phyloP scores from a whole-genome alignment of 2,113 vertebrate species.

The Coptodon bakossiorum region DNA sequence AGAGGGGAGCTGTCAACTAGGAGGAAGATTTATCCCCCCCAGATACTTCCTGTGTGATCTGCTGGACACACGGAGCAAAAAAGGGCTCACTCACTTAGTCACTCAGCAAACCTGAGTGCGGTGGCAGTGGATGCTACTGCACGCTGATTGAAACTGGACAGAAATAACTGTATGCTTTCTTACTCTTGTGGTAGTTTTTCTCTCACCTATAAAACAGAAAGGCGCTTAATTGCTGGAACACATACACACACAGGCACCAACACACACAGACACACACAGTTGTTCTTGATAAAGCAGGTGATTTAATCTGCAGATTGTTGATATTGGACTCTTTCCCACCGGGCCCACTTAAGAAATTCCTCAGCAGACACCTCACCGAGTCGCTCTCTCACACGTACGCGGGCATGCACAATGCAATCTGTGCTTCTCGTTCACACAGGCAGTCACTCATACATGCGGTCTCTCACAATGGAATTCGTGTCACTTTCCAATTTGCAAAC shows the following conservation, averaged over 20 bases:
- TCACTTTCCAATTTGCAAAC: constrained; percentile 46
- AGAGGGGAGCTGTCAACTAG: constrained; percentile 48
- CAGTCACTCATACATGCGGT: not conserved
- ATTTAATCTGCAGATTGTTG: constrained; percentile 52
- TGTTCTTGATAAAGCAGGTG: constrained; percentile 25
- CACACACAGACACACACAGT: not conserved
- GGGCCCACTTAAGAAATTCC: constrained; percentile 52
- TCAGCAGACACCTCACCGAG: constrained; percentile 13
- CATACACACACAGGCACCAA: not conserved
- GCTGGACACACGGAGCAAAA: not conserved
- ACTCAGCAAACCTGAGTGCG: not conserved
- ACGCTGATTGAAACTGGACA: not conserved
- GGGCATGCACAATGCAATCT: not conserved
- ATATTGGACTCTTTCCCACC: constrained; percentile 47
- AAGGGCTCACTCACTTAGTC: constrained; percentile 6
- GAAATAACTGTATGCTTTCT: not conserved
- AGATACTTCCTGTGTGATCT: constrained; percentile 35
- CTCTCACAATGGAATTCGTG: constrained; percentile 39
- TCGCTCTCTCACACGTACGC: constrained; percentile 1
- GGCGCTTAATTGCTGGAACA: not conserved
- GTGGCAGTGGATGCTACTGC: not conserved
- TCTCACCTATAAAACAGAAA: not conserved
- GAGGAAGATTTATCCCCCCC: constrained; percentile 32
- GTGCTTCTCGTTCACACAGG: not conserved
- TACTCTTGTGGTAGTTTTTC: not conserved